Percentiles rank a stretch among this genome's conserved stretches.
Evolutionary conservation across 2,113 vertebrate genomes (phyloP).

Genomic region (Urocolius indicus): DNA sequence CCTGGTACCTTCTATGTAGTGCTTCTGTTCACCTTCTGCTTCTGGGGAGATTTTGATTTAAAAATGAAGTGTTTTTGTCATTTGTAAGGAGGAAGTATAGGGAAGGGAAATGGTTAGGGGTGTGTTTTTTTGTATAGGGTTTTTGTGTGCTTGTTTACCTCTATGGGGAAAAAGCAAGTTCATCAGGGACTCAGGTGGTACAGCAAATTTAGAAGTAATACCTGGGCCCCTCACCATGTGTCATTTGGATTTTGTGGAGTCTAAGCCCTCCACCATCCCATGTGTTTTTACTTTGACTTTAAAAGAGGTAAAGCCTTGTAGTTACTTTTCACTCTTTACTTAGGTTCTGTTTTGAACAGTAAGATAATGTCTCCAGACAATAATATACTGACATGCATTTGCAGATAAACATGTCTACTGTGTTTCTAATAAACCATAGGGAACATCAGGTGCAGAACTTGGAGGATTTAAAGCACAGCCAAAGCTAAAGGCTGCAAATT

Average conservation of each 20-base stretch:
- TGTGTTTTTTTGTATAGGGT: not conserved
- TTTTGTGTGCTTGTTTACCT: not conserved
- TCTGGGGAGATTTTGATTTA: not conserved
- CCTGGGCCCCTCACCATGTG: not conserved
- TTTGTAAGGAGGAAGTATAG: not conserved
- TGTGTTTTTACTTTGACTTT: not conserved
- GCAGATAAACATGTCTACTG: not conserved
- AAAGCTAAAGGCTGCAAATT: constrained; percentile 11
- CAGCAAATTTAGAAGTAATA: not conserved
- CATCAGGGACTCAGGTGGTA: not conserved
- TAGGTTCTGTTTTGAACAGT: not conserved
- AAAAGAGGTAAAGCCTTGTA: not conserved
- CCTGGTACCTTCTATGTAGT: not conserved
- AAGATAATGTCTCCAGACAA: not conserved
- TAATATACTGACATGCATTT: not conserved
- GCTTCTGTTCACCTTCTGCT: not conserved
- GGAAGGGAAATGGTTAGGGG: not conserved
- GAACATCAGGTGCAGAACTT: constrained; percentile 37
- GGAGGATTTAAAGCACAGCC: constrained; percentile 22
- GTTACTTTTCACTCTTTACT: not conserved
- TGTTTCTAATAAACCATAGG: not conserved
- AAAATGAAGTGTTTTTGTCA: not conserved
- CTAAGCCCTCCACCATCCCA: not conserved
- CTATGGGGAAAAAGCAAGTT: not conserved
- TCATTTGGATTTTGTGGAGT: not conserved